Evolutionary conservation across 2,113 vertebrate genomes (phyloP), one percentile per base, ranked within the genome.

Genomic region (Hoplias malabaricus): DNA sequence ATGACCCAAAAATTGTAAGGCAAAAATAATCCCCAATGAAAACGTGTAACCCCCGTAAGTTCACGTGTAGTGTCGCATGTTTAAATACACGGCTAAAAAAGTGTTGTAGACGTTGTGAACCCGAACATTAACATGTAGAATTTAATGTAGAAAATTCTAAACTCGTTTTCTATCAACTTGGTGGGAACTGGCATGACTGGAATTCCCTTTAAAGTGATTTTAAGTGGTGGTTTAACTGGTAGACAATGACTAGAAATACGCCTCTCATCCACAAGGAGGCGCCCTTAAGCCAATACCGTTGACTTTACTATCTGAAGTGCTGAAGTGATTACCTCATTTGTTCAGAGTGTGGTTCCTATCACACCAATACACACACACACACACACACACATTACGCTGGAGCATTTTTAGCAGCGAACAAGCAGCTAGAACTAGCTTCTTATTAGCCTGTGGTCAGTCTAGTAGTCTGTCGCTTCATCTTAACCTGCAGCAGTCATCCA

Each of bases 271-370:
- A 63, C 76, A 25, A 53, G 76, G 76, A 48, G 76, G 76, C 57
- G 61, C 48, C 27, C 29, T 38, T 42, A 6, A 48, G 21, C 67
- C 75, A 36, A 48, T 5, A 13, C n/a, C 16, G 1, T 33, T 21
- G 29, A 21, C 31, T 34, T 36, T 4, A 29, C 12, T 33, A 46
- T 6, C n/a, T n/a, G n/a, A n/a, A n/a, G 21, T 8, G 46, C 29
- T 70, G 4, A n/a, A n/a, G 42, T 14, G 76, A 78, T 78, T 68
- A 78, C 68, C 67, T 78, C 76, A 78, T 21, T 70, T 40, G 31
- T n/a, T 48, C 43, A 48, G 43, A 48, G 57, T 33, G 57, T 13
- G 12, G 16, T 13, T 33, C 57, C 13, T 33, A 33, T 19, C 5
- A 42, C 33, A 57, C 25, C 19, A 31, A 56, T 13, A 57, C 34